These are phyloP conservation scores for Drosophila kohkoa DNA, from an alignment of 1,140 invertebrate species.

Conservation along the genomic window DNA sequence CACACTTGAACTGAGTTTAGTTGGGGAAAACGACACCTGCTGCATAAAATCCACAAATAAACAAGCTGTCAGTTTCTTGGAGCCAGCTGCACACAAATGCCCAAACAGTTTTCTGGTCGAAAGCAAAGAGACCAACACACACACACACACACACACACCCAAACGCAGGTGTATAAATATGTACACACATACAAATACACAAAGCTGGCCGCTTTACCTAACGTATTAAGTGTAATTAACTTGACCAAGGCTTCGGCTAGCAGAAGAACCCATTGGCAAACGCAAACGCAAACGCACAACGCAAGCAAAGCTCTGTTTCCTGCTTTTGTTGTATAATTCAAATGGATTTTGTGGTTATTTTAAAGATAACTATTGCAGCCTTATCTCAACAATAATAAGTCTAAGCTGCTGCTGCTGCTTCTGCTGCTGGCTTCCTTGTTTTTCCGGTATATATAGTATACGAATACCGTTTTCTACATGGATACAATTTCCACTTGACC, in stretches of 20 bases:
- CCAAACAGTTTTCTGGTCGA: constrained; percentile 70
- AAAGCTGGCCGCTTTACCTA: constrained; percentile 39
- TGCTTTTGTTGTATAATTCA: constrained; percentile 72
- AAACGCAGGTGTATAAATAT: constrained; percentile 10
- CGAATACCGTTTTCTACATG: constrained; percentile 23
- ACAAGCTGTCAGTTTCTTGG: constrained; percentile 43
- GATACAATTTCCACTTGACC: constrained; percentile 77
- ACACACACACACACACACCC: constrained; percentile 1
- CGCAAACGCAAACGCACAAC: background rate
- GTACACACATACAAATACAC: constrained; percentile 27
- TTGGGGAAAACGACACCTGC: constrained; percentile 35
- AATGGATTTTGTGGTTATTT: constrained; percentile 80
- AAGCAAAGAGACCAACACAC: constrained; percentile 26
- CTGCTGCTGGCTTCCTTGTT: constrained; percentile 30
- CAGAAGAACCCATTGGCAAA: constrained; percentile 24
- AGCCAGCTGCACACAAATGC: constrained; percentile 64
- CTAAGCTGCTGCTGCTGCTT: constrained; percentile 40
- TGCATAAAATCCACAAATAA: constrained; percentile 43
- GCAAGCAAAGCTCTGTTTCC: constrained; percentile 21
- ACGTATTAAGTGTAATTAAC: constrained; percentile 82
- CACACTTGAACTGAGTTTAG: background rate
- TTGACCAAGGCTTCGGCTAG: constrained; percentile 50
- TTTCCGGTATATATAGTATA: constrained; percentile 34
- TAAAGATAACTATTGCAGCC: constrained; percentile 71
- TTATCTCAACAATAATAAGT: constrained; percentile 64